Percentiles rank a stretch among this genome's conserved stretches.
phyloP scores from a whole-genome alignment of 2,797 vertebrate species.

The Lycodopsis pacificus region DNA sequence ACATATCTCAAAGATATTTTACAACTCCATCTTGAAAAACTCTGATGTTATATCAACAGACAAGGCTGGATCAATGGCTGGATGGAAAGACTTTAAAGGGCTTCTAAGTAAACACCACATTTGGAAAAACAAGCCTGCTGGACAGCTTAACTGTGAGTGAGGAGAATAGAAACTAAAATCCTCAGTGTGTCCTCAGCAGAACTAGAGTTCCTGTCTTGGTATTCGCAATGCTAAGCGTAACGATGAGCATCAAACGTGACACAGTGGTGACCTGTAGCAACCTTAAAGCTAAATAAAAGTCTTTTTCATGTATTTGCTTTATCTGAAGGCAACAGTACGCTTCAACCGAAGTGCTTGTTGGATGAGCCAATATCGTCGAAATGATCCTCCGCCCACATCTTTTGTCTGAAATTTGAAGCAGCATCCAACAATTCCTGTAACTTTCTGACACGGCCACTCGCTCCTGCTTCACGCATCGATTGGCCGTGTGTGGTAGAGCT shows the following conservation, averaged over 20 bases:
- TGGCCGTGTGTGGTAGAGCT: background rate
- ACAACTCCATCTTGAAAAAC: background rate
- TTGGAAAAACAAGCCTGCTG: slow-evolving; percentile 1
- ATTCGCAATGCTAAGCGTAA: background rate
- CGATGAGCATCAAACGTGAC: slow-evolving; percentile 3
- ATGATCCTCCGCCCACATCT: background rate
- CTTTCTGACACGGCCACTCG: background rate
- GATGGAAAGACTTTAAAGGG: slow-evolving; percentile 1
- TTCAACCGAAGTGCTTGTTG: background rate
- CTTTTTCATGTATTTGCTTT: background rate
- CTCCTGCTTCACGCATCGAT: background rate
- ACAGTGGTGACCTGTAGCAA: background rate
- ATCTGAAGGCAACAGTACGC: background rate
- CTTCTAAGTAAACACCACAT: slow-evolving; percentile 17
- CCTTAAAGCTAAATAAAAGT: background rate
- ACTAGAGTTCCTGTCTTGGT: background rate
- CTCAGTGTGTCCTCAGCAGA: background rate
- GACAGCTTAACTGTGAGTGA: slow-evolving; percentile 25
- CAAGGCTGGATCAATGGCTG: slow-evolving; percentile 13
- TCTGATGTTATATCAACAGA: slow-evolving; percentile 1
- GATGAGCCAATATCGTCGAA: background rate
- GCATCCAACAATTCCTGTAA: slow-evolving; percentile 1
- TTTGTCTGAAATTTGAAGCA: background rate
- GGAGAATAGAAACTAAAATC: slow-evolving; percentile 14
- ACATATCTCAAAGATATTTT: background rate